Evolutionary conservation across 2,797 vertebrate species (phyloP).

Genomic region (Galaxias olidus): DNA sequence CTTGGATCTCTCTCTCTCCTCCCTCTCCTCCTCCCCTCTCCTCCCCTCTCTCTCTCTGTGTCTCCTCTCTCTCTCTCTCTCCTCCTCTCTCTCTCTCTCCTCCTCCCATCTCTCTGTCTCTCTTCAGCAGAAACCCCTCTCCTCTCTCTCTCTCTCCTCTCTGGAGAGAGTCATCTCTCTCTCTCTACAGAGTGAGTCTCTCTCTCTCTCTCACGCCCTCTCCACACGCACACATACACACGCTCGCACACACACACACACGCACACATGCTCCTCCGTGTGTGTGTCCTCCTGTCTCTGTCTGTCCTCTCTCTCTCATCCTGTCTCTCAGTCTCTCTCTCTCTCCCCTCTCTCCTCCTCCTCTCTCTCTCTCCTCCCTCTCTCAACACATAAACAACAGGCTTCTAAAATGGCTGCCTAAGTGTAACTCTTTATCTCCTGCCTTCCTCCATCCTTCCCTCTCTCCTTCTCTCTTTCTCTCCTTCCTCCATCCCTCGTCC

Average conservation of each 20-base stretch:
- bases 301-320: too few species aligned
- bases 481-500: too few species aligned
- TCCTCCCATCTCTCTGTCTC: constrained; percentile 67
- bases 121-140: constrained; percentile 85
- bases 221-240: not conserved
- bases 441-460: too few species aligned
- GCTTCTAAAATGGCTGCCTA: too few species aligned
- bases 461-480: too few species aligned
- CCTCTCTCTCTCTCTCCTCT: constrained; percentile 85
- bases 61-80: not conserved
- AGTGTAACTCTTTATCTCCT: too few species aligned
- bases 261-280: not conserved
- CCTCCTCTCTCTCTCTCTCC: constrained; percentile 6
- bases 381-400: too few species aligned
- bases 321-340: too few species aligned
- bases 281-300: too few species aligned
- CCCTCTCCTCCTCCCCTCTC: constrained; percentile 8
- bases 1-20: not conserved
- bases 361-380: too few species aligned
- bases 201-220: not conserved
- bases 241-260: constrained; percentile 2
- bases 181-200: constrained; percentile 88
- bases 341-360: not conserved
- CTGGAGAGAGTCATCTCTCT: constrained; percentile 94
- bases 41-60: constrained; percentile 21